phyloP scores from a whole-genome alignment of 2,888 invertebrate species.

The Margaritifera margaritifera region DNA sequence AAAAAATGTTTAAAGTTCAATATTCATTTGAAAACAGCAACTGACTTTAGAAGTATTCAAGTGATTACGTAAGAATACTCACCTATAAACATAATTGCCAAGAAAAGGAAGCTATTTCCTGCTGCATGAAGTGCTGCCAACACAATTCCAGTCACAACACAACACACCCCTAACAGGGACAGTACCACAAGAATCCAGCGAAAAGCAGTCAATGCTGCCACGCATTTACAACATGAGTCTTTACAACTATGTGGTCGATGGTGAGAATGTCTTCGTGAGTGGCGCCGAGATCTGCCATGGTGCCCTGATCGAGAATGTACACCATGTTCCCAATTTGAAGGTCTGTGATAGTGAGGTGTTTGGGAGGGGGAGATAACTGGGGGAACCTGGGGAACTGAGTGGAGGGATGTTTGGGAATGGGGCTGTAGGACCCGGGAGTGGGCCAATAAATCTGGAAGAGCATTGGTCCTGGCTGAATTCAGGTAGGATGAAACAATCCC shows the following conservation, averaged over 20 bases:
- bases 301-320: conserved; percentile 25
- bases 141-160: conserved; percentile 70
- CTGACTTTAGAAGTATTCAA: too few species aligned
- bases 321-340: conserved; percentile 38
- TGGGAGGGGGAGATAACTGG: conserved; percentile 20
- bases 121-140: conserved; percentile 68
- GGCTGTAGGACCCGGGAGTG: conserved; percentile 56
- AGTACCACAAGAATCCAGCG: conserved; percentile 69
- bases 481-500: conserved; percentile 36
- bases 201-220: conserved; percentile 65
- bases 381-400: conserved; percentile 22
- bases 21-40: too few species aligned
- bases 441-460: conserved; percentile 62
- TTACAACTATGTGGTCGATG: conserved; percentile 48
- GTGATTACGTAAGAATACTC: conserved; percentile 37
- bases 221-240: conserved; percentile 63
- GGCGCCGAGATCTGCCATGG: conserved; percentile 36
- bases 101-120: conserved; percentile 66
- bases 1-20: too few species aligned
- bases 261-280: conserved; percentile 41
- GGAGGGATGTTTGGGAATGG: conserved; percentile 17
- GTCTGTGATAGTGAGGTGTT: conserved; percentile 25
- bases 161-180: conserved; percentile 68
- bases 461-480: conserved; percentile 30
- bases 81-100: conserved; percentile 72